A percentile compares a stretch with the other conserved stretches of the same genome.
phyloP scores from a whole-genome alignment of 2,888 invertebrate genomes.

The Hemistola chrysoprasaria region DNA sequence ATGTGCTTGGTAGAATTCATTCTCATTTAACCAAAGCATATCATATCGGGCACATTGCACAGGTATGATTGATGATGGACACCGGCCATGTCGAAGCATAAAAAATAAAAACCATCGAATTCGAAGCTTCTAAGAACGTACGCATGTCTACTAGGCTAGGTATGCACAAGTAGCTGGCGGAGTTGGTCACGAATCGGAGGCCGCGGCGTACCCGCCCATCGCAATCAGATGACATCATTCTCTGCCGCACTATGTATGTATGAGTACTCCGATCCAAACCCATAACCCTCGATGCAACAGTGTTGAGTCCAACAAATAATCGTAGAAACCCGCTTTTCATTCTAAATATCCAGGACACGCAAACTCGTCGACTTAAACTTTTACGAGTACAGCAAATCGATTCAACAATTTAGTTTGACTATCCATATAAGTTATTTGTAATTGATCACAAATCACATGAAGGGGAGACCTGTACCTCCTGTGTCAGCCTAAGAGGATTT shows the following conservation, averaged over 20 bases:
- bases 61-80: neutral
- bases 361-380: neutral
- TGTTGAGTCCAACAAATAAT: slow-evolving; percentile 26
- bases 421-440: too few relatives aligned
- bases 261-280: slow-evolving; percentile 42
- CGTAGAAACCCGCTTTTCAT: slow-evolving; percentile 10
- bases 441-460: neutral
- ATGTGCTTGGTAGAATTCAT: too few relatives aligned
- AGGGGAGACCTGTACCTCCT: neutral
- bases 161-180: slow-evolving; percentile 56
- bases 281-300: slow-evolving; percentile 34
- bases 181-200: slow-evolving; percentile 57
- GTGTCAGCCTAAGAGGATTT: slow-evolving; percentile 15
- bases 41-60: neutral
- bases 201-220: slow-evolving; percentile 61
- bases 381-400: slow-evolving; percentile 6
- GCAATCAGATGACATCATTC: slow-evolving; percentile 71
- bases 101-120: slow-evolving; percentile 42
- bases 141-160: slow-evolving; percentile 47
- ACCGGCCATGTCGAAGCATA: slow-evolving; percentile 28
- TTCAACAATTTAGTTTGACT: slow-evolving; percentile 3
- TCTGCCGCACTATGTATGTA: slow-evolving; percentile 31
- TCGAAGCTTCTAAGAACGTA: slow-evolving; percentile 39
- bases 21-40: slow-evolving; percentile 6
- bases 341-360: neutral